These are phyloP conservation scores for Bhutanitis thaidina DNA, from an alignment of 2,888 invertebrate genomes.

Conservation along the genomic window DNA sequence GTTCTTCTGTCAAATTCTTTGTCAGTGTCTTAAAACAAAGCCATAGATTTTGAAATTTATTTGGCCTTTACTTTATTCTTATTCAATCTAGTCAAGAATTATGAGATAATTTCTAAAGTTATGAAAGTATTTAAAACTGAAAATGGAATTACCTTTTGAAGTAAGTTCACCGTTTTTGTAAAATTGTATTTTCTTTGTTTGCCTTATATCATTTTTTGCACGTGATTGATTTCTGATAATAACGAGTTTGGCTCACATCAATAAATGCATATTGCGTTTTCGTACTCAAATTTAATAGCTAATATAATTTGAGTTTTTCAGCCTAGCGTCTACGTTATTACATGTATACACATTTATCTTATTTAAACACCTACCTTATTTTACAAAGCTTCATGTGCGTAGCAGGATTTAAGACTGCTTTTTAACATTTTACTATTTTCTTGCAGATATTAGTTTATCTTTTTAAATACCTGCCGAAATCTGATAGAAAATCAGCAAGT, in stretches of 20 bases:
- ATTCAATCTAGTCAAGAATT: conserved; percentile 2
- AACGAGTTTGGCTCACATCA: no score
- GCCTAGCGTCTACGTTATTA: no score
- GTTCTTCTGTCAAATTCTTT: conserved; percentile 6
- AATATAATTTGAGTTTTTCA: no score
- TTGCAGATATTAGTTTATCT: conserved; percentile 82
- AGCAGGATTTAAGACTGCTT: background rate
- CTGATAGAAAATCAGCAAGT: conserved; percentile 83
- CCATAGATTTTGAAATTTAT: background rate
- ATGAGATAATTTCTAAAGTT: conserved; percentile 1
- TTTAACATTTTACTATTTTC: background rate
- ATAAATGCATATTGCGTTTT: no score
- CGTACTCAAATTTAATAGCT: no score
- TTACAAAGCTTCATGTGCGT: no score
- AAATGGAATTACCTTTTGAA: conserved; percentile 66
- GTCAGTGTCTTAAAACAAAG: background rate
- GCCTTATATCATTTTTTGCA: conserved; percentile 52
- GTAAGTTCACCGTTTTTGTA: conserved; percentile 33
- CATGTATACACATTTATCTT: no score
- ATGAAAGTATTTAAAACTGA: conserved; percentile 3
- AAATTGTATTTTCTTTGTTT: conserved; percentile 44
- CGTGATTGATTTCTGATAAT: conserved; percentile 42
- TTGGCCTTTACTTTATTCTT: background rate
- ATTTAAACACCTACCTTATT: no score
- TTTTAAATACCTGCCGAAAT: conserved; percentile 81